A percentile compares a stretch with the other conserved stretches of the same genome.
Conservation (phyloP, 2,113 vertebrate genomes). For the Corythoichthys haematopterus region DNA sequence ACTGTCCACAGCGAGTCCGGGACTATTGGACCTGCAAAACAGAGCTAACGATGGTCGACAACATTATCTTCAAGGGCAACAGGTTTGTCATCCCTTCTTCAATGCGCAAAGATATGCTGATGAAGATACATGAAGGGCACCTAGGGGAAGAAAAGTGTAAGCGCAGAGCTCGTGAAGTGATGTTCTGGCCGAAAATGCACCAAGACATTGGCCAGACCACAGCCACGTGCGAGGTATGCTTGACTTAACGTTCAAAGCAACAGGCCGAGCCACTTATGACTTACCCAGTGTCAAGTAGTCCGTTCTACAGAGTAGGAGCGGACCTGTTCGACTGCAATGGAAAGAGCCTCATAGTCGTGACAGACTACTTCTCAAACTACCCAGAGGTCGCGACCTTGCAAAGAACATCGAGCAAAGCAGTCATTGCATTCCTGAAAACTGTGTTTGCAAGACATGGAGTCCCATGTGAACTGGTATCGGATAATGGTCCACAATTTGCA, state of each 20-base stretch:
- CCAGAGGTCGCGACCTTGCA: neutral
- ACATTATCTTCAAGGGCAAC: neutral
- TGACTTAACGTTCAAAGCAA: neutral
- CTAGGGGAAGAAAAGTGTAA: conserved; percentile 5
- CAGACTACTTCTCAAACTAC: conserved; percentile 2
- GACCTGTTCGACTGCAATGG: neutral
- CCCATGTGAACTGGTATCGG: neutral
- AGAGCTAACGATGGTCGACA: neutral
- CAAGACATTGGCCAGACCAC: neutral
- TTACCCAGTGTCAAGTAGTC: neutral
- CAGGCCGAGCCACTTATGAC: neutral
- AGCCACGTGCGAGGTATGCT: neutral
- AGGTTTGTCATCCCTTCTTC: conserved; percentile 4
- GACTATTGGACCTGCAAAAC: conserved; percentile 8
- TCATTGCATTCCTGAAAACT: conserved; percentile 1
- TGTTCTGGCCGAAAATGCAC: neutral
- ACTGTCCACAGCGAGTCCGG: neutral
- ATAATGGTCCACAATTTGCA: conserved; percentile 6
- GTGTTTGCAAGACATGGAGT: neutral
- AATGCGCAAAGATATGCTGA: neutral
- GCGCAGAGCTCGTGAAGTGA: neutral
- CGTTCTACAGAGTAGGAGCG: neutral
- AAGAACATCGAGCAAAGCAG: neutral
- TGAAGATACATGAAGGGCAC: conserved; percentile 7
- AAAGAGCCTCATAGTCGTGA: neutral